A percentile compares a stretch with the other conserved stretches of the same genome.
Evolutionary conservation across 2,797 vertebrate genomes (phyloP).

Genomic region (Poecilia picta): DNA sequence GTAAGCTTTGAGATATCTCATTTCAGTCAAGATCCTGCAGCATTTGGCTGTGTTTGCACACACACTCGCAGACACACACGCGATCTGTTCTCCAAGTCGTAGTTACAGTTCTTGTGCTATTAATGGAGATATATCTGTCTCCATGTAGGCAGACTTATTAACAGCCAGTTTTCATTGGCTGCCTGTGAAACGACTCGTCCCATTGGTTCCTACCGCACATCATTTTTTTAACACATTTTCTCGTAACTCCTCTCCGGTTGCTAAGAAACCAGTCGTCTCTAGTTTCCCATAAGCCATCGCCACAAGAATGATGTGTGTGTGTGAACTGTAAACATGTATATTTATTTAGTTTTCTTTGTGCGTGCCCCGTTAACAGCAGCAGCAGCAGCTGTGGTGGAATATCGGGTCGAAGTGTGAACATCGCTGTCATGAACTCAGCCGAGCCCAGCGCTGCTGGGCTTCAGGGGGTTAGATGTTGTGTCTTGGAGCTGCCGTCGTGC

Average conservation of each 20-base stretch:
- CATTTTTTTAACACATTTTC: constrained; percentile 58
- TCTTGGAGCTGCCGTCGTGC: constrained; percentile 23
- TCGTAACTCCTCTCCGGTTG: constrained; percentile 84
- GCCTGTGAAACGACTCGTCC: constrained; percentile 32
- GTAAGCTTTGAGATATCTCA: constrained; percentile 36
- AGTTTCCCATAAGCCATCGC: constrained; percentile 70
- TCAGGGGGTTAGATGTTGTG: constrained; percentile 28
- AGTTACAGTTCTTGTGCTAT: constrained; percentile 71
- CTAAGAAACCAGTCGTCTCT: constrained; percentile 89
- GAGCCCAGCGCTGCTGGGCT: constrained; percentile 10
- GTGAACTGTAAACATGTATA: neutral
- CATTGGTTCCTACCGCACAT: constrained; percentile 59
- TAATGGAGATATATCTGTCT: constrained; percentile 75
- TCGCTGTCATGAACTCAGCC: constrained; percentile 26
- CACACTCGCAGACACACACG: constrained; percentile 14
- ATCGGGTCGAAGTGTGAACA: neutral
- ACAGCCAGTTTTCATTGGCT: constrained; percentile 59
- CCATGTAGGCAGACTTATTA: constrained; percentile 57
- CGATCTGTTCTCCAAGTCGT: constrained; percentile 51
- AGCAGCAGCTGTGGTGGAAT: neutral
- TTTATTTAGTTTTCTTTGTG: constrained; percentile 14
- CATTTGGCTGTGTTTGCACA: constrained; percentile 46
- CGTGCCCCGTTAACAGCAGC: neutral
- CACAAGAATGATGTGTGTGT: neutral
- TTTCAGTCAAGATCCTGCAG: constrained; percentile 60